Evolutionary conservation across 2,888 invertebrate genomes (phyloP), one percentile per base, ranked within the genome.

Genomic region (Clunio marinus): DNA sequence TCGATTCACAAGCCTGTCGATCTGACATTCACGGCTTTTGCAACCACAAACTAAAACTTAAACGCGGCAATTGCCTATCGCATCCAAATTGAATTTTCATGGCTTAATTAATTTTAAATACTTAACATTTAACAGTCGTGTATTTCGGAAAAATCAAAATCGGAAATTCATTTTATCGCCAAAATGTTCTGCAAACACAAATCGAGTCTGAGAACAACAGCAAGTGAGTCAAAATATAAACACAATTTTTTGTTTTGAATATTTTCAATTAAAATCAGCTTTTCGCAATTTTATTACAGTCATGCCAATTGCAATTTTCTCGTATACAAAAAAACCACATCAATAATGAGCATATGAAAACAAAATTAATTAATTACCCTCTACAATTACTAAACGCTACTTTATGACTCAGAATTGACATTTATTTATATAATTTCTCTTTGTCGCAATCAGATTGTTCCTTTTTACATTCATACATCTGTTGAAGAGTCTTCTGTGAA

Each of bases 321-420:
- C 63, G 63, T 63, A 63, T 63, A 63, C 63, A 63, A 60, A 55
- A 55, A 55, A 32, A 60, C 60, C 60, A 60, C 60, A 60, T 60
- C 60, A 35, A 60, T 60, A 60, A 60, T 60, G 37, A 63, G 37
- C 28, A 59, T 8, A 59, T 59, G 35, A 63, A 46, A 62, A 58
- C 1, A 1, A 8, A 45, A 45, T 45, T 63, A 35, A 10, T 46
- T 45, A 46, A 45, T 63, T 25, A 25, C 45, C 25, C 63, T 41
- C 45, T 45, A 25, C 28, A 46, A 41, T 62, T 62, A 35, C 35
- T 62, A 37, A 62, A 37, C 20, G 51, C 51, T 51, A 57, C 15
- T 8, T 59, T 63, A 46, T 45, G 45, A 45, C 63, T 59, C 59
- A 59, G 32, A 58, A 58, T 58, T 28, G 59, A 59, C 28, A 59